Conservation (phyloP, 35 echinoderm and acorn worm species). For the Strongylocentrotus purpuratus region DNA sequence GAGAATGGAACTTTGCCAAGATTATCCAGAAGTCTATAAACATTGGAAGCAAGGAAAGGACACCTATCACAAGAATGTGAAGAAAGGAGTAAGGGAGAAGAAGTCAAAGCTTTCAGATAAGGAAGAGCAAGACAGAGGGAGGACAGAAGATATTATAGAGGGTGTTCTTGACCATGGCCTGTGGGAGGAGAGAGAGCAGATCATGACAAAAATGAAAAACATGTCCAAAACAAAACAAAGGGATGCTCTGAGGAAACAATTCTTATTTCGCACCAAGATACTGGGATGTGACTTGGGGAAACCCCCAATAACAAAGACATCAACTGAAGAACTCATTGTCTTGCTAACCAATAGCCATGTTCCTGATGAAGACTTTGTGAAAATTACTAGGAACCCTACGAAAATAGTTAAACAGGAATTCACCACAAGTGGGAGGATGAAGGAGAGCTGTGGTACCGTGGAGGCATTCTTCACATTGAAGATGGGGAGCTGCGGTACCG, state of each 20-base stretch:
- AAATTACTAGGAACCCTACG: not conserved
- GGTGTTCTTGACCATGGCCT: not conserved
- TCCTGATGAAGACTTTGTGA: not conserved
- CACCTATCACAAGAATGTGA: not conserved
- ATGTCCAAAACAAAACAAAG: not conserved
- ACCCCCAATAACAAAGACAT: not conserved
- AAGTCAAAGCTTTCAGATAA: not conserved
- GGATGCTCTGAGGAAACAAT: not conserved
- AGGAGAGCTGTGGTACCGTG: too few relatives aligned
- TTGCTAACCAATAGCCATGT: not conserved
- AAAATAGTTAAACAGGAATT: not conserved
- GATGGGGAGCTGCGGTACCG: too few relatives aligned
- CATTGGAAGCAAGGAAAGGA: not conserved
- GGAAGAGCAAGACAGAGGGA: not conserved
- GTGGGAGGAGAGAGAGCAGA: not conserved
- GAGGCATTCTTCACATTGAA: too few relatives aligned
- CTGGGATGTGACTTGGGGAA: not conserved
- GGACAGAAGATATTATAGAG: not conserved
- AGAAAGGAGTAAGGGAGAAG: conserved; percentile 13
- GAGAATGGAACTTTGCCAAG: not conserved
- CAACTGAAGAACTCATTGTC: not conserved
- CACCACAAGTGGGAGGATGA: not conserved
- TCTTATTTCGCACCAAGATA: not conserved
- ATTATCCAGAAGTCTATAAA: not conserved
- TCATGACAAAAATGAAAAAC: not conserved